phyloP scores from a whole-genome alignment of 2,113 vertebrate genomes.

The Bubo bubo region DNA sequence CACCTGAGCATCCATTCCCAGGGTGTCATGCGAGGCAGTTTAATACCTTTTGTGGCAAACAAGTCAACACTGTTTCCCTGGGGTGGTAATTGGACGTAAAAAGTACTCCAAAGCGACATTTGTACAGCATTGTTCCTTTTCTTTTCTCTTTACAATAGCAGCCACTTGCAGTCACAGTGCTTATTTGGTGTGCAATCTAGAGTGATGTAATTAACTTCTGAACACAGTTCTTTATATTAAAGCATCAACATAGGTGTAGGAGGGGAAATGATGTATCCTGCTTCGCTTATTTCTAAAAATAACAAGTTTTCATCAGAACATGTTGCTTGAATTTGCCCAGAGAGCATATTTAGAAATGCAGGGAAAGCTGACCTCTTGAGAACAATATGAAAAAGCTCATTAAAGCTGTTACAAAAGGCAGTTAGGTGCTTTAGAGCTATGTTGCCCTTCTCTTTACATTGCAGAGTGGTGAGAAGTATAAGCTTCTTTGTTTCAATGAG shows the following conservation, averaged over 20 bases:
- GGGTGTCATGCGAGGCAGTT: neutral
- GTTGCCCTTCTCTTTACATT: neutral
- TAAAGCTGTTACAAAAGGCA: neutral
- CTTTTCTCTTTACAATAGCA: slow-evolving; percentile 35
- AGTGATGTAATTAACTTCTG: slow-evolving; percentile 68
- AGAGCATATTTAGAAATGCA: neutral
- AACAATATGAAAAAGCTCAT: neutral
- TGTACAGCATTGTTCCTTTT: neutral
- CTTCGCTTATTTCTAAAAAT: slow-evolving; percentile 67
- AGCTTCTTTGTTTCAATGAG: neutral
- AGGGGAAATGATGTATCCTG: slow-evolving; percentile 46
- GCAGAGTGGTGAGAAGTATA: neutral
- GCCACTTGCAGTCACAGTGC: slow-evolving; percentile 18
- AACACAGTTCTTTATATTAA: slow-evolving; percentile 60
- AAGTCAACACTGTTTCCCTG: neutral
- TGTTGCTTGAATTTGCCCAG: slow-evolving; percentile 27
- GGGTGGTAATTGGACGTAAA: slow-evolving; percentile 10
- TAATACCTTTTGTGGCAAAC: neutral
- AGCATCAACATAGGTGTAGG: slow-evolving; percentile 53
- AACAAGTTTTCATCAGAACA: slow-evolving; percentile 40
- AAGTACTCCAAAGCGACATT: neutral
- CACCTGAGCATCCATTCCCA: neutral
- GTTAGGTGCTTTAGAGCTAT: neutral
- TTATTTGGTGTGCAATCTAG: slow-evolving; percentile 5
- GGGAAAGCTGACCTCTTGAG: slow-evolving; percentile 17